Evolutionary conservation across 2,113 vertebrate genomes (phyloP).

Genomic region (Shinisaurus crocodilurus): DNA sequence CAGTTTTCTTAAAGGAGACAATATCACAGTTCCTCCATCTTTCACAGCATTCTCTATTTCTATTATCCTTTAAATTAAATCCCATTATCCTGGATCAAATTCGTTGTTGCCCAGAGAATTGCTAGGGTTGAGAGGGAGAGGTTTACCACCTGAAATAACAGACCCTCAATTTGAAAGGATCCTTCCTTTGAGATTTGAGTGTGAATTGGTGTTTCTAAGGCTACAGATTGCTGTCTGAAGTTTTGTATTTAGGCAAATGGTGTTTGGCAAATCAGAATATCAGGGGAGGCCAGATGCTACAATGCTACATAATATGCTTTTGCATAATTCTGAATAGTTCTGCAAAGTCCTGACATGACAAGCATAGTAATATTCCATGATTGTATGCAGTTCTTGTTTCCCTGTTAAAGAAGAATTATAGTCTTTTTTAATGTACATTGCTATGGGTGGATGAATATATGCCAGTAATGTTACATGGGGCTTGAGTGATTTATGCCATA

Average conservation of each 20-base stretch:
- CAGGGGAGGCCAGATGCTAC: not conserved
- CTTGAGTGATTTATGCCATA: not conserved
- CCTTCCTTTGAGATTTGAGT: slow-evolving; percentile 26
- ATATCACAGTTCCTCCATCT: not conserved
- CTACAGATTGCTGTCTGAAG: slow-evolving; percentile 38
- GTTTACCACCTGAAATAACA: slow-evolving; percentile 16
- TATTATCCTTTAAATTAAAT: slow-evolving; percentile 31
- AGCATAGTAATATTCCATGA: slow-evolving; percentile 27
- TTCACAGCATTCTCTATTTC: not conserved
- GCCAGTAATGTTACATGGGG: not conserved
- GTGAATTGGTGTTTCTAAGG: slow-evolving; percentile 42
- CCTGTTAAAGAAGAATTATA: not conserved
- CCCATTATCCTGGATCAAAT: slow-evolving; percentile 40
- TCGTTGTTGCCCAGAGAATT: slow-evolving; percentile 28
- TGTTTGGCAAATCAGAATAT: slow-evolving; percentile 31
- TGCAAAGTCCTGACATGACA: slow-evolving; percentile 35
- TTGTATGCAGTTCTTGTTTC: slow-evolving; percentile 9
- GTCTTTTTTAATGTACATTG: not conserved
- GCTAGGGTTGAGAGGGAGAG: not conserved
- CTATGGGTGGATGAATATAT: not conserved
- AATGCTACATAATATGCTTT: slow-evolving; percentile 4
- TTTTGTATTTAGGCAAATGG: slow-evolving; percentile 35
- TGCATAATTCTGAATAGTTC: slow-evolving; percentile 5
- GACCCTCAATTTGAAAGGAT: not conserved
- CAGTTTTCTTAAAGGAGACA: slow-evolving; percentile 32